These are phyloP conservation scores for Zosterops pallidus DNA, from an alignment of 2,113 vertebrate species.

Conservation along the genomic window DNA sequence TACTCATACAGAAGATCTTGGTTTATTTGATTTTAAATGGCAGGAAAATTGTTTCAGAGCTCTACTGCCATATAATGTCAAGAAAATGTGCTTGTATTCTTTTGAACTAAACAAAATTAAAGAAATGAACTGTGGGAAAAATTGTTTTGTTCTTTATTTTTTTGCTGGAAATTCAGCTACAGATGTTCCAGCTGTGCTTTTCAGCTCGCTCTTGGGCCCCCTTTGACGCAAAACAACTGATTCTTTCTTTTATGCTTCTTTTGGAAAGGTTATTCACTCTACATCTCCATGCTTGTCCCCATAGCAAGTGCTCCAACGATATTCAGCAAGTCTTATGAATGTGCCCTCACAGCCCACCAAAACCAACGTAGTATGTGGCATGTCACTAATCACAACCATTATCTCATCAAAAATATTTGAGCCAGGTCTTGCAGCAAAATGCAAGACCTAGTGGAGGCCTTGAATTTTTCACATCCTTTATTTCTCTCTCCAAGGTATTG, in stretches of 20 bases:
- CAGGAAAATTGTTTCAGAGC: neutral
- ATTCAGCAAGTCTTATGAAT: neutral
- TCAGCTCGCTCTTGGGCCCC: neutral
- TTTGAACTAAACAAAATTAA: neutral
- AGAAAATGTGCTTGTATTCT: neutral
- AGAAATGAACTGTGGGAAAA: neutral
- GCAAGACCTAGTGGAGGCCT: neutral
- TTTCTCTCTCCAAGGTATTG: neutral
- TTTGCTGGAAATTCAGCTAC: neutral
- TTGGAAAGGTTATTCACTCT: neutral
- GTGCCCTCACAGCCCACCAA: neutral
- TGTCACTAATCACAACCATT: neutral
- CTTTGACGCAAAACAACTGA: neutral
- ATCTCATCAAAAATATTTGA: neutral
- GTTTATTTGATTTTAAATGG: neutral
- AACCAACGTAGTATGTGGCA: neutral
- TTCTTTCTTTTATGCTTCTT: neutral
- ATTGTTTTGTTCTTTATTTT: neutral
- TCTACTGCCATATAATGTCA: neutral
- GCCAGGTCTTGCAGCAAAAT: neutral
- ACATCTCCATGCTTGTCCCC: neutral
- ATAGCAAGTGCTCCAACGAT: neutral
- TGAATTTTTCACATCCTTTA: neutral
- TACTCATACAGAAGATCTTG: neutral
- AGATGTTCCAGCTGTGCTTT: neutral